Conservation (phyloP, 2,113 vertebrate species). For the Vulpes ferrilata region DNA sequence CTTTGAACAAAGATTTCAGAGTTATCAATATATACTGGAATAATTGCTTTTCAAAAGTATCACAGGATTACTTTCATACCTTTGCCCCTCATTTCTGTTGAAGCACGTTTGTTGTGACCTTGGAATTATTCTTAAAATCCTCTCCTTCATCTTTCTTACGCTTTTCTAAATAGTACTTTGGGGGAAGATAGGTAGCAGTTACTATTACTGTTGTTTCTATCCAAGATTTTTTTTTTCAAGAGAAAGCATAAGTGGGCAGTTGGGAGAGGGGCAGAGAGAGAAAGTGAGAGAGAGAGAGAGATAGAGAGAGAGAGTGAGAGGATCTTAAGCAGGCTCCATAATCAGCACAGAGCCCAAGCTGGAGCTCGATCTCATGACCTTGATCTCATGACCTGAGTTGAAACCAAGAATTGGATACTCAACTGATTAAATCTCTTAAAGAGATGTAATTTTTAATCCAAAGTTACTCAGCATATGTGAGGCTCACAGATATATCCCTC, state of each 20-base stretch:
- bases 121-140: background rate
- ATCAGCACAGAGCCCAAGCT: background rate
- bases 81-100: background rate
- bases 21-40: background rate
- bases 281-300: background rate
- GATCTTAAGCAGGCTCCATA: background rate
- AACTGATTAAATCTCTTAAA: background rate
- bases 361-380: background rate
- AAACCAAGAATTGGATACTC: background rate
- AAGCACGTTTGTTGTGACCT: background rate
- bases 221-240: background rate
- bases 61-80: background rate
- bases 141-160: background rate
- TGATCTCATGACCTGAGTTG: background rate
- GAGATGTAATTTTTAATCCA: background rate
- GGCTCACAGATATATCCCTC: background rate
- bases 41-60: slow-evolving; percentile 1
- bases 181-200: background rate
- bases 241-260: background rate
- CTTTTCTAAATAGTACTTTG: slow-evolving; percentile 5
- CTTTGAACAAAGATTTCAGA: slow-evolving; percentile 51
- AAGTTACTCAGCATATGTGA: background rate
- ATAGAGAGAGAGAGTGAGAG: no score
- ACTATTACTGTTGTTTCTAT: background rate
- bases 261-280: background rate